Base-by-base conservation (phyloP, 2,113 vertebrate species). In the Cepphus grylle region DNA sequence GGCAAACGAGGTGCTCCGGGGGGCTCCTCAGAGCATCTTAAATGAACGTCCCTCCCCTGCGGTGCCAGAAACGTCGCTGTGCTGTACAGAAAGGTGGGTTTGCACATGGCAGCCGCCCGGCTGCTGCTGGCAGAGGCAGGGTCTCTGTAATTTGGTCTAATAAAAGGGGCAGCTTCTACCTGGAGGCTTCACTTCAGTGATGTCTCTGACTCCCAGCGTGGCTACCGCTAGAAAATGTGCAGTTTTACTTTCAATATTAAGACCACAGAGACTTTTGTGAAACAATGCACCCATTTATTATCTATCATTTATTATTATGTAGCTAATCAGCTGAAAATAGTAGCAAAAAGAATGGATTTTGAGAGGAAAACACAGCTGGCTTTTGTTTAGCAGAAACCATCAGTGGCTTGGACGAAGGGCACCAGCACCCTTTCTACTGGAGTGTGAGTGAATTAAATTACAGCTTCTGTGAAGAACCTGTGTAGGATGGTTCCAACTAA, bases 71-170 rank as follows among this genome's bases (percentile, higher is more conserved):
- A 25, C 15, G 2, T 3, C 32, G 73, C 15, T 25, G 52, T 20
- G 50, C 76, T 17, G 34, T 1, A 7, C 2, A 1, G 2, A 8
- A 8, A 34, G 59, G 80, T 5, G 8, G 6, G 30, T 42, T 8
- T 34, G 59, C 47, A 12, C n/a, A 2, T 2, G 12, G 21, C 32
- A 22, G 23, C 27, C 52, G 6, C 50, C 2, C 2, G 25, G 55
- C 47, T 63, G 36, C 0, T 15, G 26, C 55, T 2, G 23, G 36
- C 52, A 23, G 49, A 27, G 55, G 30, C 12, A 6, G 34, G 30
- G 12, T 14, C 56, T 9, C 5, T 13, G 18, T 7, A 2, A 7
- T 19, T 11, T 17, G 49, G 27, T 1, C 78, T 25, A 7, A 62
- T 4, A 23, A 21, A 70, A 34, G n/a, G 27, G 32, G 40, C 40